A percentile compares a stretch with the other conserved stretches of the same genome.
These are phyloP conservation scores for Pseudomyrmex concolor DNA, from an alignment of 1,140 invertebrate species.

Conservation along the genomic window DNA sequence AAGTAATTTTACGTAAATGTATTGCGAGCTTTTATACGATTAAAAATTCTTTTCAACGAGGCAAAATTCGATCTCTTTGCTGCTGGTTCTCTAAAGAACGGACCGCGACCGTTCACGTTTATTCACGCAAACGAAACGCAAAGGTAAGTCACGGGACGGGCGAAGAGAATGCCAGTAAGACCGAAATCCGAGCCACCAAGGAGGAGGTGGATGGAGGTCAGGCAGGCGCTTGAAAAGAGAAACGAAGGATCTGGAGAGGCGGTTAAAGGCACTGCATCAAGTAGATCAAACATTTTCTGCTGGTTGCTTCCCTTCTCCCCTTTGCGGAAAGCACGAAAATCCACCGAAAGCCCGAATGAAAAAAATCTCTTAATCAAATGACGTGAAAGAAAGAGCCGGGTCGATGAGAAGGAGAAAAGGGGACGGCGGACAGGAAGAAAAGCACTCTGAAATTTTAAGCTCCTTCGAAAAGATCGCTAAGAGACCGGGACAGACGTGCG, in stretches of 20 bases:
- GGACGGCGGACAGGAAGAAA: conserved; percentile 12
- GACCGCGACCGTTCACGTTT: not conserved
- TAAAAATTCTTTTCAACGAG: conserved; percentile 16
- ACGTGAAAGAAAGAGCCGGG: conserved; percentile 28
- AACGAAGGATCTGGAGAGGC: conserved; percentile 51
- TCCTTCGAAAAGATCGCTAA: conserved; percentile 37
- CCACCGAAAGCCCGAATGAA: not conserved
- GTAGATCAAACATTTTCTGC: conserved; percentile 70
- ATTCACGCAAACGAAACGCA: not conserved
- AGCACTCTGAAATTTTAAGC: conserved; percentile 64
- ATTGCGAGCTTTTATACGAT: not conserved
- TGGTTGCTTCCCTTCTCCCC: conserved; percentile 5
- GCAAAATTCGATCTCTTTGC: conserved; percentile 27
- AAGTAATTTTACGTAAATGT: too few species aligned
- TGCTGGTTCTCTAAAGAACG: not conserved
- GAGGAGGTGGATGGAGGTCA: conserved; percentile 1
- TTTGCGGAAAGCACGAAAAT: not conserved
- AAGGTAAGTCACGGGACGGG: not conserved
- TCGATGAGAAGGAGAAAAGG: not conserved
- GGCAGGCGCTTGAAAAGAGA: conserved; percentile 11
- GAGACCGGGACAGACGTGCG: conserved; percentile 23
- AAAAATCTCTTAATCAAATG: conserved; percentile 71
- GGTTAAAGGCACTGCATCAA: conserved; percentile 66
- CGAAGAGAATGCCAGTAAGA: not conserved
- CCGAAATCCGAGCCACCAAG: conserved; percentile 32